Conservation (phyloP, 1,140 invertebrate species). For the Caligus rogercresseyi region DNA sequence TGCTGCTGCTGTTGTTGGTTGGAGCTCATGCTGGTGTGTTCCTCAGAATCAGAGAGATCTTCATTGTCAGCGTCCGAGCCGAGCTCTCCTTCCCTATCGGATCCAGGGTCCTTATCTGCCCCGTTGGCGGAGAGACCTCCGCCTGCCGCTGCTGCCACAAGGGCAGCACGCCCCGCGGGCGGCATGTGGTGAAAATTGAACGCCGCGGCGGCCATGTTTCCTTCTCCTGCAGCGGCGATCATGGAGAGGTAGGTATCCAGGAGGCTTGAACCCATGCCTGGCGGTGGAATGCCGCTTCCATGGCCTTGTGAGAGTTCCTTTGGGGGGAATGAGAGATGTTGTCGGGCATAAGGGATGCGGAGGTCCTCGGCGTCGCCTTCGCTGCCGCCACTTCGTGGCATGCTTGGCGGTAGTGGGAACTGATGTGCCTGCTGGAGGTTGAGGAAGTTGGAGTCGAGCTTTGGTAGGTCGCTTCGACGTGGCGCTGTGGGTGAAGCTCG, state of each 20-base stretch:
- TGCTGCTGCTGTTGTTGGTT: background rate
- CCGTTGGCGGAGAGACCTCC: constrained; percentile 1
- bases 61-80: constrained; percentile 19
- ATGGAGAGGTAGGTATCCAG: constrained; percentile 26
- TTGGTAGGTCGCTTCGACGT: constrained; percentile 27
- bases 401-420: constrained; percentile 15
- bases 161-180: constrained; percentile 3
- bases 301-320: background rate
- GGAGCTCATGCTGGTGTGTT: background rate
- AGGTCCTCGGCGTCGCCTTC: constrained; percentile 13
- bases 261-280: constrained; percentile 19
- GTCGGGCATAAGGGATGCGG: background rate
- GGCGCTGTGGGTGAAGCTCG: constrained; percentile 62
- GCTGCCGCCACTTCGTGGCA: background rate
- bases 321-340: background rate
- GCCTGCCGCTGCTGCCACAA: constrained; percentile 1
- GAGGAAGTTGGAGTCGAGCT: constrained; percentile 14
- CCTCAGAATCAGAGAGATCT: constrained; percentile 6
- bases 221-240: constrained; percentile 24
- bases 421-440: constrained; percentile 7
- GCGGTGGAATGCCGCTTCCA: background rate
- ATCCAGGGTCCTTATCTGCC: background rate
- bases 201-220: constrained; percentile 10
- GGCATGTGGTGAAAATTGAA: constrained; percentile 16
- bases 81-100: constrained; percentile 13